Percentiles rank a stretch among this genome's conserved stretches.
Conservation (phyloP, 2,888 invertebrate species). For the Bellardia bayeri region DNA sequence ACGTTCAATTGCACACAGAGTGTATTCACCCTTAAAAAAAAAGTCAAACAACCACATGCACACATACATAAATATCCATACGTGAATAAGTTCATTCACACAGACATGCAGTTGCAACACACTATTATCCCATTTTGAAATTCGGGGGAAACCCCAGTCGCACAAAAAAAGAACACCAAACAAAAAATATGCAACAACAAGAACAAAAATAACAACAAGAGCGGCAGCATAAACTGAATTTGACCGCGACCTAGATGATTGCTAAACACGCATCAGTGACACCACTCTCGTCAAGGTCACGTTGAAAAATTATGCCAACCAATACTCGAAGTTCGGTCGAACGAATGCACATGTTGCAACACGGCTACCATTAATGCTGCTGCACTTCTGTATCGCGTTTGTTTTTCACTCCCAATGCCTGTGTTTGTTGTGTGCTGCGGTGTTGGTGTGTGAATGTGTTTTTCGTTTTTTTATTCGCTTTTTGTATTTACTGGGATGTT, state of each 20-base stretch:
- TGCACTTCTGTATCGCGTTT: conserved; percentile 66
- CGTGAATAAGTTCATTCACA: conserved; percentile 67
- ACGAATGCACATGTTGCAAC: conserved; percentile 69
- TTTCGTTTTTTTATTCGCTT: conserved; percentile 56
- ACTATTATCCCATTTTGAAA: conserved; percentile 69
- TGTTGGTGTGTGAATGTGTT: conserved; percentile 22
- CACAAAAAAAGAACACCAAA: conserved; percentile 48
- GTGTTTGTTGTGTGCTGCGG: conserved; percentile 7
- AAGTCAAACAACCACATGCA: conserved; percentile 30
- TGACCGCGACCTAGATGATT: conserved; percentile 73
- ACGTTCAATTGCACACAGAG: conserved; percentile 33
- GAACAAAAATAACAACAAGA: conserved; percentile 6
- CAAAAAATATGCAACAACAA: conserved; percentile 38
- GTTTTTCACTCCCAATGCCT: conserved; percentile 23
- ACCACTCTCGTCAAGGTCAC: conserved; percentile 74
- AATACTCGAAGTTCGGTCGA: conserved; percentile 67
- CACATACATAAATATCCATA: conserved; percentile 17
- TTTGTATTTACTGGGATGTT: conserved; percentile 62
- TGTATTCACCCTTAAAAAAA: conserved; percentile 32
- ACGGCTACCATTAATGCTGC: conserved; percentile 68
- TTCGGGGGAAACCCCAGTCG: conserved; percentile 52
- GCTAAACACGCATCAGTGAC: conserved; percentile 73
- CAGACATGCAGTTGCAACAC: conserved; percentile 65
- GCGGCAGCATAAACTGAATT: conserved; percentile 57
- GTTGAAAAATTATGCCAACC: conserved; percentile 74